These are phyloP conservation scores for Pseudochirops cupreus DNA, from an alignment of 2,797 vertebrate genomes.

Conservation along the genomic window DNA sequence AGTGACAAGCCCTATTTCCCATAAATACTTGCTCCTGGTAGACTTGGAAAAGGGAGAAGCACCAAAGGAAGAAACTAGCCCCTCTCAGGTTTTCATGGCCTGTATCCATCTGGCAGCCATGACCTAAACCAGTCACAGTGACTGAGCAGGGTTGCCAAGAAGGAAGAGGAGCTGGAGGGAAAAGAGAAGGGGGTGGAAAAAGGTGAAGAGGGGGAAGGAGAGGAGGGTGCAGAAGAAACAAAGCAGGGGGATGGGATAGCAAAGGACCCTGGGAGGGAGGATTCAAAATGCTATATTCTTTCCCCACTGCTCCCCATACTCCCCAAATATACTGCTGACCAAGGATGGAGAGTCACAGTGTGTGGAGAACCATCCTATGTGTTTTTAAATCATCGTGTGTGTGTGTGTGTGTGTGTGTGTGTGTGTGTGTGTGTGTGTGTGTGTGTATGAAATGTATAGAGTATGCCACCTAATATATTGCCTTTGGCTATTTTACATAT, in stretches of 20 bases:
- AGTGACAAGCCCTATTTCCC: neutral
- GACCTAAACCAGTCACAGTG: neutral
- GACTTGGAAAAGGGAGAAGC: neutral
- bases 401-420: neutral
- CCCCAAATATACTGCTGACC: no score
- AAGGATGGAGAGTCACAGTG: neutral
- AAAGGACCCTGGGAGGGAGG: neutral
- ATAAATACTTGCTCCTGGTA: neutral
- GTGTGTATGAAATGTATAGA: neutral
- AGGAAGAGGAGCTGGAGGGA: neutral
- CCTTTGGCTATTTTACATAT: conserved; percentile 43
- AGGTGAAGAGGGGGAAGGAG: no score
- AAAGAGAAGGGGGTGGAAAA: neutral
- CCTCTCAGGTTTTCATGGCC: neutral
- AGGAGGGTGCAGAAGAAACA: neutral
- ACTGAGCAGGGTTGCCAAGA: neutral
- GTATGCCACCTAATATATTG: neutral
- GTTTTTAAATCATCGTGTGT: neutral
- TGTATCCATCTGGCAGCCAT: neutral
- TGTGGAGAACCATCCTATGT: neutral
- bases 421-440: neutral
- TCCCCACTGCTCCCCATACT: neutral
- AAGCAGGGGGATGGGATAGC: neutral
- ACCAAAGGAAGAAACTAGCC: neutral
- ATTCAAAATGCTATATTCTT: neutral